Base-by-base conservation (phyloP, 2,113 vertebrate species). In the Sisor rabdophorus region DNA sequence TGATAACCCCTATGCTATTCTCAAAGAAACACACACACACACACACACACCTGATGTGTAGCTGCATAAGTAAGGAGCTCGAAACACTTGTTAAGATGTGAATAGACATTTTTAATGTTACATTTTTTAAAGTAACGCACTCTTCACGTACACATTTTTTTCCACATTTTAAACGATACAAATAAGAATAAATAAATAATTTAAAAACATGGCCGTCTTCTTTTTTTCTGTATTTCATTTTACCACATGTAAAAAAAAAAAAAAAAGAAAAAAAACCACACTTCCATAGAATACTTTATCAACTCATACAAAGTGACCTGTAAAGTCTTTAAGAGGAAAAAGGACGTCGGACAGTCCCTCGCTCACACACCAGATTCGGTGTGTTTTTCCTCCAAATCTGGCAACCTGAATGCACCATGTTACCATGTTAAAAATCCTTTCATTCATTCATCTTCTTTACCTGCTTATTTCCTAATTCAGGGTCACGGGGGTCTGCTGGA, bases 111-210 rank as follows among this genome's bases (percentile, higher is more conserved):
- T 81, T 82, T 82, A 82, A 82, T 82, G 70, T 82, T 74, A 60
- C 60, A 40, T 82, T 82, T 82, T 82, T 82, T 65, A 78, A 81
- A 76, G 40, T 71, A 75, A 81, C 56, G 72, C 80, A 79, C 77
- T 55, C 72, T 75, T 76, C 72, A 79, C 76, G 0, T 71, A 78
- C 76, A 81, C 80, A 81, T 76, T 59, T 71, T 77, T 81, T 80
- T 70, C 76, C 55, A 82, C 80, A 76, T 80, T 80, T 80, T 75
- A 80, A 80, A 79, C 61, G 73, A 79, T 82, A 82, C 80, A 82
- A 79, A 79, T 82, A 82, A 78, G 48, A 72, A 82, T 82, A 82
- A 82, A 82, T 79, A 82, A 82, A 82, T 79, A 82, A 82, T 82
- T 82, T 79, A 82, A 83, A 78, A 82, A 81, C 75, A 77, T 77